These are phyloP conservation scores for Phaenicophaeus curvirostris DNA, from an alignment of 2,797 vertebrate genomes.

Conservation along the genomic window DNA sequence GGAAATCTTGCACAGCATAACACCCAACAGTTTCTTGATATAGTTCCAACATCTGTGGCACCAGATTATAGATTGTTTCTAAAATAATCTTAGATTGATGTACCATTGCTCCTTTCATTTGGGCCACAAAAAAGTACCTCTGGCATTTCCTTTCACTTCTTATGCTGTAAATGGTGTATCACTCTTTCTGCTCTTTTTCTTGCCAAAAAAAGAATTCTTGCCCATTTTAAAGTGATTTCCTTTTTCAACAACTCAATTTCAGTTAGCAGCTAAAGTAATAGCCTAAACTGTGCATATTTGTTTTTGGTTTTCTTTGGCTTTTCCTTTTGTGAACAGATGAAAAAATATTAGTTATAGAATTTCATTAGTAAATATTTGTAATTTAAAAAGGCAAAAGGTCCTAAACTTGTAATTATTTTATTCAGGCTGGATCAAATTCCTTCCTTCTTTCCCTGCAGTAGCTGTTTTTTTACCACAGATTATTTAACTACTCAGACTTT, in stretches of 20 bases:
- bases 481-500: not conserved
- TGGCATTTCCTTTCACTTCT: constrained; percentile 66
- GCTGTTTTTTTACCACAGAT: not conserved
- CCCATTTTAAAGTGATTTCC: constrained; percentile 23
- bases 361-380: constrained; percentile 23
- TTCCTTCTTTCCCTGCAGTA: not conserved
- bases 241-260: constrained; percentile 48
- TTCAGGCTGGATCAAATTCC: not conserved
- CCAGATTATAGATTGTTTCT: constrained; percentile 60
- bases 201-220: constrained; percentile 55
- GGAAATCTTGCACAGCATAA: not conserved
- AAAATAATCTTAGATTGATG: constrained; percentile 74
- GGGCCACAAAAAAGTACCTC: constrained; percentile 54
- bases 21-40: constrained; percentile 22
- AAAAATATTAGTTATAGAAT: constrained; percentile 1
- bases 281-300: not conserved
- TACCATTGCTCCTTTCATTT: constrained; percentile 68
- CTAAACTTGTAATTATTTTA: constrained; percentile 54
- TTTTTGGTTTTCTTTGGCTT: not conserved
- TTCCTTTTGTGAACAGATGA: not conserved
- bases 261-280: constrained; percentile 6
- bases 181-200: constrained; percentile 29
- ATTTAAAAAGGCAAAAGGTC: not conserved
- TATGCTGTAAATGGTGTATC: constrained; percentile 47
- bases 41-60: constrained; percentile 55